Base-by-base conservation (phyloP, 2,113 vertebrate genomes). In the Mus spicilegus region DNA sequence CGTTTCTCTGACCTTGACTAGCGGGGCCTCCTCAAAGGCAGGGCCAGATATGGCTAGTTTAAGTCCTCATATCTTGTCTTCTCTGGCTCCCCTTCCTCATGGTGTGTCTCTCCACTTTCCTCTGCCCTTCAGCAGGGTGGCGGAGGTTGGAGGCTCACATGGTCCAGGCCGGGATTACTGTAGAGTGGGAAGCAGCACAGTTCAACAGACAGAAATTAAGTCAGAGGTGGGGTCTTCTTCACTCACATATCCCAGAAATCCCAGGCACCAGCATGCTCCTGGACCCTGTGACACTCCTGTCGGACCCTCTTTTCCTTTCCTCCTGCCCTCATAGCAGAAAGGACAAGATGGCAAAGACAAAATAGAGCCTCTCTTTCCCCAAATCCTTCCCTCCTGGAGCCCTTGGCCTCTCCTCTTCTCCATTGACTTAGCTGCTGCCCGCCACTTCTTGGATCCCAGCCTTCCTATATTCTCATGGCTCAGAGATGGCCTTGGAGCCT, bases 321-420 rank as follows among this genome's bases (percentile, higher is more conserved):
- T 58, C 17, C 33, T 5, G 11, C n/a, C 46, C 16, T 61, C 24
- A 8, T 65, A 56, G 19, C 7, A 14, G 26, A 4, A 24, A 81
- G 51, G 19, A 42, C 39, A 91, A 78, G 65, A 46, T 42, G 58
- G n/a, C 1, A 5, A 75, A 33, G 46, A 36, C 36, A 90, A 80
- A 81, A 88, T 28, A 26, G 77, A 1, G 3, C 49, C 39, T 33
- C n/a, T 24, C 22, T 54, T 33, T 63, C 39, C 51, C 20, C 33
- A 10, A 63, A 33, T 36, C 63, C 54, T 89, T 67, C 26, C 42
- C 54, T 17, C 9, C 39, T 1, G 5, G 51, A 87, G 19, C 42
- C 7, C 75, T 65, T 22, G 11, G 13, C 20, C 12, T 51, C 26
- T 13, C 22, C 8, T 3, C 0, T 9, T 36, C 0, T 8, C 5